phyloP scores from a whole-genome alignment of 2,797 vertebrate genomes.

The Apogon talboti region DNA sequence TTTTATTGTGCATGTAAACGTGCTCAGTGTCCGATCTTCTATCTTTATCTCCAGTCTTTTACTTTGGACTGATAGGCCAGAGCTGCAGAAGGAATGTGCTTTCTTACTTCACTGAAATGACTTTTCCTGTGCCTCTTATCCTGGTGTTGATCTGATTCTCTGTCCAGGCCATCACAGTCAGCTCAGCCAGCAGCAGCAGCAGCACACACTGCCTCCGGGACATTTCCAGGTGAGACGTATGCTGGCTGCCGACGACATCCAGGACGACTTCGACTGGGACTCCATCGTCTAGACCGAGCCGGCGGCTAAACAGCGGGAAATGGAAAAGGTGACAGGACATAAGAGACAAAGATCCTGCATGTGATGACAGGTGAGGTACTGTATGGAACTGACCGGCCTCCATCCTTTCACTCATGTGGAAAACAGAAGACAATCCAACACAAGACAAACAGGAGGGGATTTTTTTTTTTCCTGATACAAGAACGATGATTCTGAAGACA shows the following conservation, averaged over 20 bases:
- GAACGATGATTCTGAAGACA: slow-evolving; percentile 82
- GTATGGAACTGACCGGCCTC: slow-evolving; percentile 35
- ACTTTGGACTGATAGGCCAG: too few relatives aligned
- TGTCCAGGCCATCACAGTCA: slow-evolving; percentile 86
- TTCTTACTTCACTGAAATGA: too few relatives aligned
- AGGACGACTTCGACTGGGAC: slow-evolving; percentile 93
- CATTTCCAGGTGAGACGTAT: slow-evolving; percentile 90
- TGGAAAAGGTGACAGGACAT: slow-evolving; percentile 7
- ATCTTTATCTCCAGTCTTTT: too few relatives aligned
- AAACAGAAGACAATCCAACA: slow-evolving; percentile 81
- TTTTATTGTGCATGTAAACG: too few relatives aligned
- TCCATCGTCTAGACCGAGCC: slow-evolving; percentile 86
- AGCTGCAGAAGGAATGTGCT: too few relatives aligned
- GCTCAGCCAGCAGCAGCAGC: slow-evolving; percentile 85
- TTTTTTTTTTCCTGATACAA: slow-evolving; percentile 43
- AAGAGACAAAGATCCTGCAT: slow-evolving; percentile 13
- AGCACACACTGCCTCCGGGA: slow-evolving; percentile 85
- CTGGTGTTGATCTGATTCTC: not conserved
- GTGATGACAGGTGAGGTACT: slow-evolving; percentile 39
- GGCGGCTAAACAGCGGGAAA: not conserved
- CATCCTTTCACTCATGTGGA: slow-evolving; percentile 58
- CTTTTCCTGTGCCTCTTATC: too few relatives aligned
- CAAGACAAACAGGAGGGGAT: slow-evolving; percentile 56
- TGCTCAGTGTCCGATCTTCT: too few relatives aligned
- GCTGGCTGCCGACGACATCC: slow-evolving; percentile 88